A percentile compares a stretch with the other conserved stretches of the same genome.
phyloP scores from a whole-genome alignment of 1,140 invertebrate species.

The Drosophila orena region DNA sequence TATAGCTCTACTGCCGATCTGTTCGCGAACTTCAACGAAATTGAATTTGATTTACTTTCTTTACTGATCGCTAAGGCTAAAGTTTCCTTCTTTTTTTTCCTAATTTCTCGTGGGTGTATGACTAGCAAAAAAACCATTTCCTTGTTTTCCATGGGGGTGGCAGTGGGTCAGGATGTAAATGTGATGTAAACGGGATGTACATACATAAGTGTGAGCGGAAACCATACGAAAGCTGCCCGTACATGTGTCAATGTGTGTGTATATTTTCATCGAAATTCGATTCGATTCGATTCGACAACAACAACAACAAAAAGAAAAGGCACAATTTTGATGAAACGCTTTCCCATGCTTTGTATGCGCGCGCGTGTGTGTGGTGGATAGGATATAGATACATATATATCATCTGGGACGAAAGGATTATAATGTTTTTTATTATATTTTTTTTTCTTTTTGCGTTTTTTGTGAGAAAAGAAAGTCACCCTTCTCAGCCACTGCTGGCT shows the following conservation, averaged over 20 bases:
- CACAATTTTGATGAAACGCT: slow-evolving; percentile 83
- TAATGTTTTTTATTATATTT: background rate
- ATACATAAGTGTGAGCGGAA: slow-evolving; percentile 7
- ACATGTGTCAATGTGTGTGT: slow-evolving; percentile 28
- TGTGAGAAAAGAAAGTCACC: slow-evolving; percentile 26
- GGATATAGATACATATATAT: slow-evolving; percentile 19
- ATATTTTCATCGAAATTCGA: slow-evolving; percentile 48
- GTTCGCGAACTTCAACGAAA: slow-evolving; percentile 30
- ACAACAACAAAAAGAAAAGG: slow-evolving; percentile 80
- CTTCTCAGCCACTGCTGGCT: slow-evolving; percentile 22
- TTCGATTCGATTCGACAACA: slow-evolving; percentile 56
- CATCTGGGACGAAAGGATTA: slow-evolving; percentile 25
- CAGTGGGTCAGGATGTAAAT: slow-evolving; percentile 2
- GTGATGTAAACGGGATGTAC: slow-evolving; percentile 11
- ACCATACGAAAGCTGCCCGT: slow-evolving; percentile 11
- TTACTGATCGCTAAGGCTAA: slow-evolving; percentile 26
- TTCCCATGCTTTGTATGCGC: slow-evolving; percentile 56
- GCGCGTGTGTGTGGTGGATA: slow-evolving; percentile 17
- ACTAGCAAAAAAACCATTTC: slow-evolving; percentile 22
- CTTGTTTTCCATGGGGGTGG: slow-evolving; percentile 5
- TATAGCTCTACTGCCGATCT: slow-evolving; percentile 16
- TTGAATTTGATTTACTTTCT: slow-evolving; percentile 27
- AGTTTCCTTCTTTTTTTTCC: background rate
- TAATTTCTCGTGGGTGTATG: slow-evolving; percentile 3
- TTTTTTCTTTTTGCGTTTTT: background rate